phyloP scores from a whole-genome alignment of 2,888 invertebrate genomes.

The Clistopyga incitator region DNA sequence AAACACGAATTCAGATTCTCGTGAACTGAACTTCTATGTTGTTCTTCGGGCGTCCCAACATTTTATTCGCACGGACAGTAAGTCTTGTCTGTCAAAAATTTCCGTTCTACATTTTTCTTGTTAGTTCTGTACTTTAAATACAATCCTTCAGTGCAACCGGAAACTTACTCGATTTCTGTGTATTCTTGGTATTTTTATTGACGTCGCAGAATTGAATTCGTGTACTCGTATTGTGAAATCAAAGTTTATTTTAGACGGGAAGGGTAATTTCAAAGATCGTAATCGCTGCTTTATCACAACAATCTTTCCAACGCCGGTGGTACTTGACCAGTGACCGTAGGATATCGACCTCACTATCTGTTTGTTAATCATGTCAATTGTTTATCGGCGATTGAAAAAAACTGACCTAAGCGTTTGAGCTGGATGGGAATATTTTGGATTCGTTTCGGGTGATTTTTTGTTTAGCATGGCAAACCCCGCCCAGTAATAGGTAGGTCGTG shows the following conservation, averaged over 20 bases:
- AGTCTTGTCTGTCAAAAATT: too few species aligned
- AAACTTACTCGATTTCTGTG: not conserved
- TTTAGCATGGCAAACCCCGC: not conserved
- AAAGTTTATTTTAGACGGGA: not conserved
- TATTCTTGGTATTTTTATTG: too few species aligned
- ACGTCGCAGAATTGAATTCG: not conserved
- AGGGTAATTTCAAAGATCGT: not conserved
- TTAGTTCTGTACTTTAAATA: too few species aligned
- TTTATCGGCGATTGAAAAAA: not conserved
- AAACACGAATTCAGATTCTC: too few species aligned
- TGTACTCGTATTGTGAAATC: not conserved
- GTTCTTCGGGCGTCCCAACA: too few species aligned
- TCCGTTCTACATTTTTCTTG: too few species aligned
- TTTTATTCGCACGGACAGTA: too few species aligned
- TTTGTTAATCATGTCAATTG: not conserved
- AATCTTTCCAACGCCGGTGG: not conserved
- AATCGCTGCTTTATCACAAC: not conserved
- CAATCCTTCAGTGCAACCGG: too few species aligned
- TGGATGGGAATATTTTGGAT: not conserved
- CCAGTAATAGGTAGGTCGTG: conserved; percentile 12
- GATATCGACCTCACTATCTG: conserved; percentile 2
- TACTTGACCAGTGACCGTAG: conserved; percentile 14
- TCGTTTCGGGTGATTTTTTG: too few species aligned
- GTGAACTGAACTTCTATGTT: too few species aligned
- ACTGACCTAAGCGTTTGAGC: not conserved